Base-by-base conservation (phyloP, 2,113 vertebrate genomes). In the Lutjanus erythropterus region DNA sequence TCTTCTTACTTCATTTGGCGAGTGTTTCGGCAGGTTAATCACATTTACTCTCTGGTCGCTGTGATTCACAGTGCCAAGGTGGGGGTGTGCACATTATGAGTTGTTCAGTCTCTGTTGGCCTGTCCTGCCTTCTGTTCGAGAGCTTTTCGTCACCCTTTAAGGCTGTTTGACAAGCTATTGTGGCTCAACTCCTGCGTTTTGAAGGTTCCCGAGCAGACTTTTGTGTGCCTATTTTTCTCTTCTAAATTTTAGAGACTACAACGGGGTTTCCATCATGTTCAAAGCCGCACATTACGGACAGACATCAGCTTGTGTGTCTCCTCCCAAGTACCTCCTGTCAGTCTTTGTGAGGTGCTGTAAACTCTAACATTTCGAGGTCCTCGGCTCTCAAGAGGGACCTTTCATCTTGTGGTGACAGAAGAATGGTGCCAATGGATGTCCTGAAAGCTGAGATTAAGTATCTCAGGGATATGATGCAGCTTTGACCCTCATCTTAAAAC, bases 21-120 rank as follows among this genome's bases (percentile, higher is more conserved):
- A 67, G 29, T 15, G 50, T 59, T 65, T 35, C n/a, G 1, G 33
- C 49, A 79, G 64, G 66, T 80, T 75, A 60, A 65, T 75, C 66
- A 41, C 67, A 9, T 52, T 75, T 64, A 64, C 61, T 59, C 58
- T 56, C 59, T 21, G 65, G 41, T 44, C 12, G 14, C 52, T 44
- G 52, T 31, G 29, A 69, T 75, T 69, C 47, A n/a, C 44, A 42
- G 53, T 44, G 33, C 46, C 25, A 55, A 4, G 16, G 37, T 55
- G 35, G 31, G 31, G 15, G 10, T 56, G 33, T n/a, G 35, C 44
- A 62, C 70, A 42, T 67, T 59, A 41, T 58, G 41, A 58, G 33
- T n/a, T 52, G 33, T 23, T 80, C 15, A 15, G 33, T 58, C 55
- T 76, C 42, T 33, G 59, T 7, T 37, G 59, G 59, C 53, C 60